Evolutionary conservation across 2,888 invertebrate genomes (phyloP).

Genomic region (Pomacea canaliculata): DNA sequence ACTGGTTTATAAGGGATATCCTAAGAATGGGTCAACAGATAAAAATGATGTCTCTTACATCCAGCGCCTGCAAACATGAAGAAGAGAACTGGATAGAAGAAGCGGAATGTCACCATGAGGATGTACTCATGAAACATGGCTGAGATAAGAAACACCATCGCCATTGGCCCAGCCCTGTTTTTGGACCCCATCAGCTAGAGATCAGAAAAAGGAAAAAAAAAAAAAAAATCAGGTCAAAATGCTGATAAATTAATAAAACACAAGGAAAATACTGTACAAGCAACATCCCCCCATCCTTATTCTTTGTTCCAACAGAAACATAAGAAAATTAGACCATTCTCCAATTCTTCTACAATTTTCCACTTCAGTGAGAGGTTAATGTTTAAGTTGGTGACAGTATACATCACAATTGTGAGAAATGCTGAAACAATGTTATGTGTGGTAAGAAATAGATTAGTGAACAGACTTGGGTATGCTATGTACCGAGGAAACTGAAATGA

Average conservation of each 20-base stretch:
- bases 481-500: too few species aligned
- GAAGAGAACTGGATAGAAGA: slow-evolving; percentile 89
- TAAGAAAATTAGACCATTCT: too few species aligned
- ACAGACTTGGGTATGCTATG: too few species aligned
- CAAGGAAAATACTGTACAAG: neutral
- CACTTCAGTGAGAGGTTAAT: too few species aligned
- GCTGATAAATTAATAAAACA: neutral
- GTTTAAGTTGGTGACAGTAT: too few species aligned
- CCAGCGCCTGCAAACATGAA: slow-evolving; percentile 82
- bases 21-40: neutral
- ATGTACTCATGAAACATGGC: slow-evolving; percentile 91
- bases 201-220: neutral
- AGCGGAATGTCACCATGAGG: slow-evolving; percentile 81
- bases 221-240: neutral
- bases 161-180: slow-evolving; percentile 72
- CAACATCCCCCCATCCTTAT: neutral
- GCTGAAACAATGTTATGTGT: too few species aligned
- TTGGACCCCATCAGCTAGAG: slow-evolving; percentile 49
- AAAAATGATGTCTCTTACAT: slow-evolving; percentile 54
- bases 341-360: too few species aligned
- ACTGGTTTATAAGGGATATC: too few species aligned
- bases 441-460: too few species aligned
- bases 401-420: too few species aligned
- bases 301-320: too few species aligned
- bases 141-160: slow-evolving; percentile 83